A percentile compares a stretch with the other conserved stretches of the same genome.
phyloP scores from a whole-genome alignment of 2,113 vertebrate genomes.

The Laterallus jamaicensis region DNA sequence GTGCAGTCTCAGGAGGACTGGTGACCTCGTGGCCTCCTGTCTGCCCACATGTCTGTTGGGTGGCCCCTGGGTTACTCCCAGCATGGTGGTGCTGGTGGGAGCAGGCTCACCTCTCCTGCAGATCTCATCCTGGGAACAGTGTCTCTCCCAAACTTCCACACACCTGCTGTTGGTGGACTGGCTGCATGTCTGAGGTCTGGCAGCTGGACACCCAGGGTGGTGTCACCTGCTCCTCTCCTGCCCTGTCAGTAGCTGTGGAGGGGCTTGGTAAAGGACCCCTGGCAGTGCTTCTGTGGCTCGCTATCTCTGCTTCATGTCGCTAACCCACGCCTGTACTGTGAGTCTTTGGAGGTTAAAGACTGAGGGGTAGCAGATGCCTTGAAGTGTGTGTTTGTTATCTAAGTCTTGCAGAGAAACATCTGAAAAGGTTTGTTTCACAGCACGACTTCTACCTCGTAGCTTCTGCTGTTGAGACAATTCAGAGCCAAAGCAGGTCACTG shows the following conservation, averaged over 20 bases:
- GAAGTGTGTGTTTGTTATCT: background rate
- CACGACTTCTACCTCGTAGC: background rate
- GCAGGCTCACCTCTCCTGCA: background rate
- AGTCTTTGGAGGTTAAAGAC: background rate
- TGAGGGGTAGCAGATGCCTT: background rate
- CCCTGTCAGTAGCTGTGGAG: background rate
- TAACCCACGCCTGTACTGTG: background rate
- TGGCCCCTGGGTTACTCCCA: background rate
- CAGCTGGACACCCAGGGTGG: rapidly evolving
- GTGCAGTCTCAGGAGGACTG: background rate
- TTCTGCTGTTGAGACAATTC: background rate
- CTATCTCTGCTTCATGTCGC: constrained; percentile 41
- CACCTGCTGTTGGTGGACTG: background rate
- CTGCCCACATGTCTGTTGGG: background rate
- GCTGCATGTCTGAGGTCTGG: background rate
- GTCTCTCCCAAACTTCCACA: background rate
- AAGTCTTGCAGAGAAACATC: background rate
- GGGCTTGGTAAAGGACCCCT: background rate
- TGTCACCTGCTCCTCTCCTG: background rate
- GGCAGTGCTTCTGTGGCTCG: background rate
- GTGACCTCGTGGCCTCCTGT: background rate
- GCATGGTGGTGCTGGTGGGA: background rate
- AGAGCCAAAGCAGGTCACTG: background rate
- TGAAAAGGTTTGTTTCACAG: background rate
- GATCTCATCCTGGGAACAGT: rapidly evolving